phyloP scores from a whole-genome alignment of 2,797 vertebrate species.

The Threskiornis aethiopicus region DNA sequence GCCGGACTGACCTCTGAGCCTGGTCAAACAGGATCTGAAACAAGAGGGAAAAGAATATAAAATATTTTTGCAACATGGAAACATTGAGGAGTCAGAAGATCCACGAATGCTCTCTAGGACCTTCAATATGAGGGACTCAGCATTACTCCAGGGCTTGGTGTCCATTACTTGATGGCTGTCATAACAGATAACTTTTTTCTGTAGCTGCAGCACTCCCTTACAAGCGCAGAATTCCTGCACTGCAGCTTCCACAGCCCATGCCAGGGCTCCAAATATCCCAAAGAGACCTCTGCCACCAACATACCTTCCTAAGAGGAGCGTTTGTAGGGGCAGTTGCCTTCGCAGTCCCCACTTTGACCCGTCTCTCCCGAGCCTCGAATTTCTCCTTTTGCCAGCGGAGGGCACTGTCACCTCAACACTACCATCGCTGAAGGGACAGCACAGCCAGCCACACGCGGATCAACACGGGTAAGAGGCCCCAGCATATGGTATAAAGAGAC shows the following conservation, averaged over 20 bases:
- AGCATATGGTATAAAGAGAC: fast-evolving
- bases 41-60: not conserved
- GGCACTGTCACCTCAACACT: not conserved
- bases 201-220: not conserved
- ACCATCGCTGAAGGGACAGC: not conserved
- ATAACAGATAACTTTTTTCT: fast-evolving
- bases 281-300: not conserved
- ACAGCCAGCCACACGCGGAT: not conserved
- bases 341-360: fast-evolving
- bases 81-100: not conserved
- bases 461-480: not conserved
- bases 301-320: fast-evolving
- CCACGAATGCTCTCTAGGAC: not conserved
- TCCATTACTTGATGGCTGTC: not conserved
- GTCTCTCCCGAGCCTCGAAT: fast-evolving
- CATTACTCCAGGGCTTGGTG: not conserved
- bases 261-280: not conserved
- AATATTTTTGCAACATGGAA: not conserved
- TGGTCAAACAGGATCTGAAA: constrained; percentile 95
- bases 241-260: not conserved
- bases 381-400: not conserved
- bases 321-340: not conserved
- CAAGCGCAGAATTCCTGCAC: not conserved
- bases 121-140: not conserved
- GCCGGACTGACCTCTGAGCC: constrained; percentile 94